Base-by-base conservation (phyloP, 2,888 invertebrate genomes). In the Ochlodes sylvanus region DNA sequence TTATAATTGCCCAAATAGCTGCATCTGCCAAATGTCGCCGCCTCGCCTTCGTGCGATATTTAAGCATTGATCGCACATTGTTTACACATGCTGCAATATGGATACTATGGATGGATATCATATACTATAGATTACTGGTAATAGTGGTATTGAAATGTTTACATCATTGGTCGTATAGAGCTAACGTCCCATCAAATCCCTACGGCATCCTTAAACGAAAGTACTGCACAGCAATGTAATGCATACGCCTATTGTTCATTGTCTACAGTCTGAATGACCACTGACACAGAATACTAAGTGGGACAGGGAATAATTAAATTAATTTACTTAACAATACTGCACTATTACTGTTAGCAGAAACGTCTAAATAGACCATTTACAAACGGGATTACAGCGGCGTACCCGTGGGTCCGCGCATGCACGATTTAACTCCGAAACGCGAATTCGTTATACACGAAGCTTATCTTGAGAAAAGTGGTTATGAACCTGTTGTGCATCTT, bases 361-460 rank as follows among this genome's bases (percentile, higher is more conserved):
- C 88, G 86, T 90, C 90, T 87, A 90, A 90, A 91, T 91, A 90
- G 83, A 83, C 77, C 85, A 82, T 89, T 89, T 87, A 86, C 81
- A 86, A 85, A 86, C 85, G 76, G 83, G 89, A 89, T 89, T 89
- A 87, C 88, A 85, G 78, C 72, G 75, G 74, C 76, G 74, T 71
- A 74, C 76, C 72, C 76, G 73, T 73, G 63, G 70, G 77, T 81
- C 87, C 86, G 85, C 77, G 83, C 83, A 92, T 86, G 92, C 88
- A 88, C 93, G 89, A 92, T 93, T 93, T 87, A 92, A 92, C 90
- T 78, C 81, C 81, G 82, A 87, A 88, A 91, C 88, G 93, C 93
- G 85, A 92, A 93, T 93, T 93, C 93, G 93, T 93, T 93, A 91
- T 90, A 93, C 93, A 92, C 75, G 86, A 77, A 86, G 86, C 84